Evolutionary conservation across 2,888 invertebrate genomes (phyloP).

Genomic region (Nebria brevicollis): DNA sequence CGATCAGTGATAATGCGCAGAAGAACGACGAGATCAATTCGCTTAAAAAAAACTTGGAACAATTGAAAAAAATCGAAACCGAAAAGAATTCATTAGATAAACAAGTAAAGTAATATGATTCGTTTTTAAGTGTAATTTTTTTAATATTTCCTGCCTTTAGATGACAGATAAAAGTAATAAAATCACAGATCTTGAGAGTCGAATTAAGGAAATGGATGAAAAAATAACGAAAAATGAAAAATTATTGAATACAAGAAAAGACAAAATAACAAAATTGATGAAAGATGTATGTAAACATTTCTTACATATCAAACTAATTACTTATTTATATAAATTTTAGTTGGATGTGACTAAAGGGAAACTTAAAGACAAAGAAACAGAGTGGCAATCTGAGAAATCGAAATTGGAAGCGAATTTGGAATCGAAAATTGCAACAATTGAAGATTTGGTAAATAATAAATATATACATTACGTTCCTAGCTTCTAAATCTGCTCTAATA

Average conservation of each 20-base stretch:
- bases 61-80: slow-evolving; percentile 35
- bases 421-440: slow-evolving; percentile 70
- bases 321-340: slow-evolving; percentile 52
- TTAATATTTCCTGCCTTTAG: slow-evolving; percentile 58
- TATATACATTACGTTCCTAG: background rate
- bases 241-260: slow-evolving; percentile 66
- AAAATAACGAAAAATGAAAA: slow-evolving; percentile 71
- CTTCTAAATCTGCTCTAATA: too few relatives aligned
- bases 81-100: slow-evolving; percentile 38
- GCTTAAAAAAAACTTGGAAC: slow-evolving; percentile 36
- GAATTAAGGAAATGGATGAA: slow-evolving; percentile 75
- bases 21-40: slow-evolving; percentile 20
- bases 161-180: slow-evolving; percentile 72
- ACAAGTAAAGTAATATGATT: slow-evolving; percentile 7
- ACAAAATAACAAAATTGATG: slow-evolving; percentile 69
- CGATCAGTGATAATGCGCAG: slow-evolving; percentile 30
- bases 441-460: slow-evolving; percentile 67
- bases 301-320: slow-evolving; percentile 47
- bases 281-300: slow-evolving; percentile 65
- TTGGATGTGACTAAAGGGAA: slow-evolving; percentile 58
- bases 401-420: slow-evolving; percentile 69
- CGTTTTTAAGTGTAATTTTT: slow-evolving; percentile 41
- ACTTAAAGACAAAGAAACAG: slow-evolving; percentile 59
- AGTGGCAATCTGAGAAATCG: slow-evolving; percentile 69
- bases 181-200: slow-evolving; percentile 72